Evolutionary conservation across 2,888 invertebrate species (phyloP), one percentile per base, ranked within the genome.

Genomic region (Epinotia bilunana): DNA sequence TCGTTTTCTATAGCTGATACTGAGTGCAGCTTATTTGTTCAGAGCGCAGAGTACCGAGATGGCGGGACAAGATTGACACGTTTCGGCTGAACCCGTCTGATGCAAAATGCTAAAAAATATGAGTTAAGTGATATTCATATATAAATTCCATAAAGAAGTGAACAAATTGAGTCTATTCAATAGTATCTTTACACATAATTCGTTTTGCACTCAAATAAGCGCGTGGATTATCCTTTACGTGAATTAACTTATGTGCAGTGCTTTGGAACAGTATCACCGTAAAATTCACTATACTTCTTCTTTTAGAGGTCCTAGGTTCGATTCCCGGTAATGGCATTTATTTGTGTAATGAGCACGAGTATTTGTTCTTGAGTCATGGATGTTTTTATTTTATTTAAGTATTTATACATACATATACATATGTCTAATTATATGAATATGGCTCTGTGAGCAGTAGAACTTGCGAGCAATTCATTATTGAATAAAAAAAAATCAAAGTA

Each of bases 11-110:
- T 64, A 64, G 11, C 11, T 11, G 43, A 64, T 46, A 33, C 43
- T 1, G 18, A 65, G 53, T 55, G 53, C 33, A 55, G 6, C 55
- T n/a, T 67, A 33, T 67, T 67, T 55, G 33, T 18, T 67, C 18
- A n/a, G 7, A 53, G 39, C 33, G 18, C 20, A 5, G 23, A 67
- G 18, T 23, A 46, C 39, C n/a, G 39, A 71, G 49, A 61, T 62
- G 33, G 61, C 61, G 70, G 61, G 70, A 28, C 70, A 9, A 70
- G 61, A 70, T 64, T 20, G 61, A 53, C 46, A 33, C 49, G 28
- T 53, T 20, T 70, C 28, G n/a, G 49, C 20, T 13, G 49, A 46
- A 71, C 18, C 12, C 3, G 18, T n/a, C 12, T 33, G 9, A 9
- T 61, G 13, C 57, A 57, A 9, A 20, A 28, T 12, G 13, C 58